Conservation (phyloP, 1,140 invertebrate genomes). For the Grapholita molesta region DNA sequence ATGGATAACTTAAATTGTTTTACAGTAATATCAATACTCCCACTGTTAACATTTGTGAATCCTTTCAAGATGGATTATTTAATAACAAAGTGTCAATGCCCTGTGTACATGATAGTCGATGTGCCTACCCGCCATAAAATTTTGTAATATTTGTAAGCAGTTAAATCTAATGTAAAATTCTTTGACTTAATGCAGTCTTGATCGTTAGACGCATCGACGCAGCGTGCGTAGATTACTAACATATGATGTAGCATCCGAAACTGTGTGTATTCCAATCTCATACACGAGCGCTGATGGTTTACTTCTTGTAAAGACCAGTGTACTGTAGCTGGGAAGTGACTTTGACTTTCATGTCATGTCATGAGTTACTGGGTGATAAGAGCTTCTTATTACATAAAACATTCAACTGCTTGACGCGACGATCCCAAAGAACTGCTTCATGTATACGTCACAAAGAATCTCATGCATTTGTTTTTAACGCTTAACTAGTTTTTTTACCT, state of each 20-base stretch:
- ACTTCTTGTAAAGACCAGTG: background rate
- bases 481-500: too few species aligned
- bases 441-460: too few species aligned
- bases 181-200: background rate
- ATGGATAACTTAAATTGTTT: too few species aligned
- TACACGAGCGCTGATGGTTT: background rate
- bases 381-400: too few species aligned
- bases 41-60: too few species aligned
- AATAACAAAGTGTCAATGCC: background rate
- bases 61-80: background rate
- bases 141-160: conserved; percentile 1
- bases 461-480: too few species aligned
- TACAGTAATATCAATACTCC: too few species aligned
- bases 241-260: background rate
- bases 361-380: too few species aligned
- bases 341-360: too few species aligned
- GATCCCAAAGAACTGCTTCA: too few species aligned
- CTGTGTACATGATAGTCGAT: background rate
- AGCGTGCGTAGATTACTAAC: conserved; percentile 8
- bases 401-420: too few species aligned
- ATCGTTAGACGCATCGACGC: background rate
- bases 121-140: background rate
- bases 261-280: background rate
- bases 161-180: conserved; percentile 2
- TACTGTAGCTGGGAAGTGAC: too few species aligned